Evolutionary conservation across 2,797 vertebrate genomes (phyloP), one percentile per base, ranked within the genome.

Genomic region (Crypturellus tataupa): DNA sequence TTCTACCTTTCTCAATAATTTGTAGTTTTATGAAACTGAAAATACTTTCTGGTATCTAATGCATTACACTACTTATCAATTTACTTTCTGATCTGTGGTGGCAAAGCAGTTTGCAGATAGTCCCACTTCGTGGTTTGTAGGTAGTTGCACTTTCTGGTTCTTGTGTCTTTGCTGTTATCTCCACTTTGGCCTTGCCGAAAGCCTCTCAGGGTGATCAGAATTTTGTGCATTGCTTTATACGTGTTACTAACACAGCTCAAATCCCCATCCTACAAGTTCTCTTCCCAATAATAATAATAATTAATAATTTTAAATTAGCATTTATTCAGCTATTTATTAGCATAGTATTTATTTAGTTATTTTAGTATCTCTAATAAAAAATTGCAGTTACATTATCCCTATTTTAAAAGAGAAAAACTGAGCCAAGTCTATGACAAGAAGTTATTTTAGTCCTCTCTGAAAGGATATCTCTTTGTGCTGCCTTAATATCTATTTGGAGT

Each of bases 61-160:
- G 2, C 4, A 29, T 65, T 78, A 37, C 15, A 6, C 5, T 60
- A 12, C 79, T 81, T 49, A 65, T 16, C 7, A 49, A 31, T 58
- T 84, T 88, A 44, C 2, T 56, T 83, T 58, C 62, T 14, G 20
- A 23, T 79, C 68, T 23, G 37, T 44, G 46, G 44, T n/a, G 33
- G 15, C 24, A 84, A 56, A 84, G 33, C 1, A 8, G 6, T 42
- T 87, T 90, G 24, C 19, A 70, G 19, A 60, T 59, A 3, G 2
- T 59, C 31, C 35, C 72, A 20, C 59, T 81, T 81, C 91, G n/a
- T 80, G 27, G 3, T 37, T 92, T 90, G 21, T 19, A 77, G 21
- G 60, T 59, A 3, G 2, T 63, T 27, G 13, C 72, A 25, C 63
- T 84, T 81, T 92, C 39, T 80, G 27, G 3, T 40, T 91, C 12